Conservation (phyloP, 2,113 vertebrate species). For the Eptesicus fuscus region DNA sequence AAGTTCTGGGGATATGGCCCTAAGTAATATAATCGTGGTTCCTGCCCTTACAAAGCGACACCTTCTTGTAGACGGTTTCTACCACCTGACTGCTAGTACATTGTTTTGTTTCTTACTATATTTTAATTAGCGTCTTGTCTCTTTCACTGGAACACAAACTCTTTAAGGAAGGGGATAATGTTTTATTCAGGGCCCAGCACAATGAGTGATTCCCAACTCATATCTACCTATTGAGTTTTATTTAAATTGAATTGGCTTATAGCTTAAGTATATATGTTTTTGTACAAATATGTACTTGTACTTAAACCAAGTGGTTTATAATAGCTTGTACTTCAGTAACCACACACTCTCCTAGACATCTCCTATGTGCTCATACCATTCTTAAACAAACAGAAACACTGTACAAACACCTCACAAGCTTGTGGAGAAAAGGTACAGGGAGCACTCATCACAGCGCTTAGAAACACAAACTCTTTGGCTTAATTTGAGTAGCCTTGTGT, state of each 20-base stretch:
- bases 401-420: not conserved
- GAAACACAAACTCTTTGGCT: not conserved
- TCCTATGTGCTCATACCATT: not conserved
- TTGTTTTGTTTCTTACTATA: not conserved
- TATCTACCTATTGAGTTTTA: not conserved
- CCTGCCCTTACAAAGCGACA: not conserved
- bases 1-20: not conserved
- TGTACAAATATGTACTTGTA: not conserved
- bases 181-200: not conserved
- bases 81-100: not conserved
- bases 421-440: rapidly evolving
- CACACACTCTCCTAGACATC: not conserved
- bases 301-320: not conserved
- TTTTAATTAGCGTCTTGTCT: not conserved
- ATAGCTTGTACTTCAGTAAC: not conserved
- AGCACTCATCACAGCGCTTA: not conserved
- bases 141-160: not conserved
- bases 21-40: not conserved
- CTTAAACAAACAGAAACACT: not conserved
- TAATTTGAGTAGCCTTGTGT: not conserved
- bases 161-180: not conserved
- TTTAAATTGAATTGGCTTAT: not conserved
- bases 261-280: not conserved
- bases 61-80: not conserved
- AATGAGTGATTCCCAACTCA: not conserved